phyloP scores from a whole-genome alignment of 2,113 vertebrate species.

The Centrocercus urophasianus region DNA sequence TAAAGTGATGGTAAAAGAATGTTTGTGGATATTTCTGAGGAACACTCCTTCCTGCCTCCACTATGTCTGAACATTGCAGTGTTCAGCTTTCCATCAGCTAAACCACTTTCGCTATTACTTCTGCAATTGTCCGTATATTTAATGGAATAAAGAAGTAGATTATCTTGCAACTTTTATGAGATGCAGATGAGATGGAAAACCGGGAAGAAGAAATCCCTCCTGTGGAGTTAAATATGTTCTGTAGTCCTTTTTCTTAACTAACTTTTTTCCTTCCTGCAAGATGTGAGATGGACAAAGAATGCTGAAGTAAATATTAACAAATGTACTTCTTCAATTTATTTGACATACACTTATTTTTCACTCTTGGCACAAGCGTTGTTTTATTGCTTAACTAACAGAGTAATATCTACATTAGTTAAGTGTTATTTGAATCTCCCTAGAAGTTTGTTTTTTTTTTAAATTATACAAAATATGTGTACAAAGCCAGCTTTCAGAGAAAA shows the following conservation, averaged over 20 bases:
- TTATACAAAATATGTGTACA: background rate
- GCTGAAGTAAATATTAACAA: background rate
- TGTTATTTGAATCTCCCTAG: background rate
- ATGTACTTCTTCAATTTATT: background rate
- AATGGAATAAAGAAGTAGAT: constrained; percentile 1
- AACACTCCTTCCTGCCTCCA: background rate
- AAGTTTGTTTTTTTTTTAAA: background rate
- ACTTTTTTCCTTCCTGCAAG: background rate
- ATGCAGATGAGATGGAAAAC: background rate
- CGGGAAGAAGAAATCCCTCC: background rate
- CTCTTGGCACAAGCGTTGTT: background rate
- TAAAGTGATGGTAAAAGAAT: background rate
- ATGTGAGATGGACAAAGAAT: background rate
- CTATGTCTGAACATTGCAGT: background rate
- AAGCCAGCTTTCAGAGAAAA: background rate
- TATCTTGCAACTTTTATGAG: constrained; percentile 6
- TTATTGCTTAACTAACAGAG: background rate
- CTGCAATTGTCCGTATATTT: background rate
- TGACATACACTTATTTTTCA: constrained; percentile 43
- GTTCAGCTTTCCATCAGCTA: background rate
- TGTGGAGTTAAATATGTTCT: background rate
- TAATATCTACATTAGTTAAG: background rate
- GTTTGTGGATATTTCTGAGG: background rate
- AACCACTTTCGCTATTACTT: background rate
- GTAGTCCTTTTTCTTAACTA: background rate